Percentiles rank a stretch among this genome's conserved stretches.
phyloP scores from a whole-genome alignment of 1,140 invertebrate species.

The Helicoverpa zea region DNA sequence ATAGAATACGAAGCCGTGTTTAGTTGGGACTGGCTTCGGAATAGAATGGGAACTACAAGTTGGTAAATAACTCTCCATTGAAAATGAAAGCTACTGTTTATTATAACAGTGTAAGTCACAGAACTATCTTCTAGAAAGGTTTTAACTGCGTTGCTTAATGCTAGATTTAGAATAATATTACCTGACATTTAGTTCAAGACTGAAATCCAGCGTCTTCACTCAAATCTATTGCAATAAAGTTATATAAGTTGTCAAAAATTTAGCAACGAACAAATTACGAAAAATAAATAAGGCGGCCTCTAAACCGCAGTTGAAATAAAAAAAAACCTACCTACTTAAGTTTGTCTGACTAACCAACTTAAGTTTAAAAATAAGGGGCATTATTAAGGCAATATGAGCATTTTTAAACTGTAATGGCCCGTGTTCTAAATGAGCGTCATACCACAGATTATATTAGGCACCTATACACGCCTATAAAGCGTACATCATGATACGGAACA shows the following conservation, averaged over 20 bases:
- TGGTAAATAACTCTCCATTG: slow-evolving; percentile 9
- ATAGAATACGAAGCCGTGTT: not conserved
- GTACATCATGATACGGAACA: slow-evolving; percentile 77
- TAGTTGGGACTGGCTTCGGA: not conserved
- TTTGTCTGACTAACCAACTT: not conserved
- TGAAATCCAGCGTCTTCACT: no score
- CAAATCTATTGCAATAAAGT: no score
- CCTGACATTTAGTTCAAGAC: no score
- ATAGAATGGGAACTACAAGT: slow-evolving; percentile 11
- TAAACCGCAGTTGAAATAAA: not conserved
- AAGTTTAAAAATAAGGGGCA: not conserved
- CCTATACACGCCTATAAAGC: slow-evolving; percentile 49
- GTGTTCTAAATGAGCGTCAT: slow-evolving; percentile 33
- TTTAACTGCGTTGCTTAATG: not conserved
- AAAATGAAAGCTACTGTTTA: slow-evolving; percentile 20
- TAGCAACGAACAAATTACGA: no score
- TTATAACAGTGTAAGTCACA: no score
- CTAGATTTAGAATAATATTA: no score
- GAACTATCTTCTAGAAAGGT: no score
- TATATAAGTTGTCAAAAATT: no score
- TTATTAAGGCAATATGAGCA: not conserved
- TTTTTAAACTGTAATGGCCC: slow-evolving; percentile 20
- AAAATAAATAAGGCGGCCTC: no score
- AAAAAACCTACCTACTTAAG: not conserved
- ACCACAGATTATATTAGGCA: slow-evolving; percentile 51